Evolutionary conservation across 2,113 vertebrate genomes (phyloP).

Genomic region (Typhlomys cinereus): DNA sequence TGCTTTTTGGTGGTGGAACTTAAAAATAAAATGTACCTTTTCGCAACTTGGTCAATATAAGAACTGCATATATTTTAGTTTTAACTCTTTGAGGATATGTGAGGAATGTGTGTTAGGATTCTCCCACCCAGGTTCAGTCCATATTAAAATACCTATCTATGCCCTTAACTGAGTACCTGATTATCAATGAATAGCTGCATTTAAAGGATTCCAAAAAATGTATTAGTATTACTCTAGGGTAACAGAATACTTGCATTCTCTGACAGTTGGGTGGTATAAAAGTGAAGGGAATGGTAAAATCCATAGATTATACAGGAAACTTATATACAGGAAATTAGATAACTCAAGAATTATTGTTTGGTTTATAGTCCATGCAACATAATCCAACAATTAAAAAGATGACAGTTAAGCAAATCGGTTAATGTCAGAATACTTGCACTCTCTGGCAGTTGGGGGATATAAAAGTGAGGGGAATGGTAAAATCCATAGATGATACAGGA

Average conservation of each 20-base stretch:
- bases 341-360: background rate
- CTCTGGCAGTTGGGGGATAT: background rate
- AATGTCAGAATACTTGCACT: constrained; percentile 25
- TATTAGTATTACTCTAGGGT: background rate
- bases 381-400: background rate
- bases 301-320: background rate
- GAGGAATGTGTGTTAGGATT: background rate
- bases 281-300: background rate
- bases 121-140: background rate
- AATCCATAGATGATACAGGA: background rate
- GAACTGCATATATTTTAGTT: background rate
- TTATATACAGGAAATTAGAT: too few species aligned
- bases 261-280: background rate
- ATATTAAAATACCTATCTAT: background rate
- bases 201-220: background rate
- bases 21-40: background rate
- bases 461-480: background rate
- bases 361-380: background rate
- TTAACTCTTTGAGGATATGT: background rate
- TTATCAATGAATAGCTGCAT: background rate
- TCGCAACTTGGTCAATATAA: background rate
- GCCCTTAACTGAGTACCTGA: background rate
- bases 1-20: constrained; percentile 74
- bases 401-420: background rate
- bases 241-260: constrained; percentile 14